A percentile compares a stretch with the other conserved stretches of the same genome.
phyloP scores from a whole-genome alignment of 1,140 invertebrate genomes.

The Drosophila erecta region DNA sequence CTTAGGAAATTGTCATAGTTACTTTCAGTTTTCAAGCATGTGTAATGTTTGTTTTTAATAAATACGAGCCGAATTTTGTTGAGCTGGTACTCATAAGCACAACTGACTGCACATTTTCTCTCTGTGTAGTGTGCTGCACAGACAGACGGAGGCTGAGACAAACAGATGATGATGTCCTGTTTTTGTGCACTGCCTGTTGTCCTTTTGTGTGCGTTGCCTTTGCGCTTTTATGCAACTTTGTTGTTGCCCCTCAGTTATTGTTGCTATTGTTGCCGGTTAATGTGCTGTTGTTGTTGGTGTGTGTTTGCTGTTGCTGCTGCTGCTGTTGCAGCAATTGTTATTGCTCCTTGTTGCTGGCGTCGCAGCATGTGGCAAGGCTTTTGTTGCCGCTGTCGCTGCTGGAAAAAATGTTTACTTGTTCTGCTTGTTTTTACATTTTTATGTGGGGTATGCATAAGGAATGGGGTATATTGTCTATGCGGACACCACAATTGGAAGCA shows the following conservation, averaged over 20 bases:
- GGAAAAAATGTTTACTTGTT: constrained; percentile 52
- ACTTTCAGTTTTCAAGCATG: no score
- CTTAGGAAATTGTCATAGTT: no score
- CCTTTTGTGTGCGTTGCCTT: constrained; percentile 66
- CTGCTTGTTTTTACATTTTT: constrained; percentile 44
- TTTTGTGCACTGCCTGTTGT: constrained; percentile 53
- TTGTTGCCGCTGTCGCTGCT: constrained; percentile 48
- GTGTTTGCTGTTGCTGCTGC: constrained; percentile 29
- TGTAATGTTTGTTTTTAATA: no score
- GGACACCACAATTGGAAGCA: not conserved
- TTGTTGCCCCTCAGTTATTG: constrained; percentile 31
- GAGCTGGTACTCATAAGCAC: not conserved
- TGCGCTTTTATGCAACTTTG: constrained; percentile 68
- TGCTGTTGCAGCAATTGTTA: constrained; percentile 45
- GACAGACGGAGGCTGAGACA: constrained; percentile 19
- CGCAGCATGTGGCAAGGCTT: constrained; percentile 66
- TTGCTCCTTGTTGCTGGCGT: constrained; percentile 40
- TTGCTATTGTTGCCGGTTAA: constrained; percentile 35
- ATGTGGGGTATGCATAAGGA: not conserved
- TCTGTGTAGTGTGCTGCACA: constrained; percentile 9
- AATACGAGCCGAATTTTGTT: no score
- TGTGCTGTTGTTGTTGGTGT: constrained; percentile 21
- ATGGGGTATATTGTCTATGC: constrained; percentile 14
- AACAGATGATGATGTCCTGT: constrained; percentile 51
- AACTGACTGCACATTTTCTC: not conserved